A percentile compares a stretch with the other conserved stretches of the same genome.
phyloP scores from a whole-genome alignment of 2,888 invertebrate genomes.

The Pollenia griseotomentosa region DNA sequence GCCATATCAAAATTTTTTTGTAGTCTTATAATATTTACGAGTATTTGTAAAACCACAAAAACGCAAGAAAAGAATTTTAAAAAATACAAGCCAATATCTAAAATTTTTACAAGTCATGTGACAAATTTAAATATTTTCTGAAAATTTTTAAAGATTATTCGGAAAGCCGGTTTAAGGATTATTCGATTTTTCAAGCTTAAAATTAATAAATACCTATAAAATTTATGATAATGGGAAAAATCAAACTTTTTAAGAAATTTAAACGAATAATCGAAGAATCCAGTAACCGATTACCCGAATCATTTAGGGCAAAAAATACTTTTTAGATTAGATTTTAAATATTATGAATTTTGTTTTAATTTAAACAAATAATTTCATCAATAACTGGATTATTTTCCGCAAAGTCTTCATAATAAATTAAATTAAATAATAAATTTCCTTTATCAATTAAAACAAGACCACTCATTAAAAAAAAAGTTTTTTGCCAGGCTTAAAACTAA shows the following conservation, averaged over 20 bases:
- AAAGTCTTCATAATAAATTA: constrained; percentile 28
- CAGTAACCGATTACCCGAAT: background rate
- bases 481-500: constrained; percentile 27
- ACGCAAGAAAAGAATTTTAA: no score
- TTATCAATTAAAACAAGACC: constrained; percentile 60
- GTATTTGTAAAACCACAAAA: background rate
- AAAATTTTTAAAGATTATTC: background rate
- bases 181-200: no score
- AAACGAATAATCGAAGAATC: background rate
- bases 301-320: no score
- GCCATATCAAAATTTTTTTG: no score
- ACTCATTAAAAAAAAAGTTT: background rate
- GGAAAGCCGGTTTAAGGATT: no score
- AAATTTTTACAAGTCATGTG: no score
- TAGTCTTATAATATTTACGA: background rate
- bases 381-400: constrained; percentile 19
- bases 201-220: no score
- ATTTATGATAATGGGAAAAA: no score
- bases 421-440: constrained; percentile 65
- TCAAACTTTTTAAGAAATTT: no score
- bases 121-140: no score
- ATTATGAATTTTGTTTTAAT: background rate
- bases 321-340: background rate
- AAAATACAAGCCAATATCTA: no score
- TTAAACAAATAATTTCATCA: background rate